Evolutionary conservation across 2,888 invertebrate genomes (phyloP).

Genomic region (Drosophila lacicola): DNA sequence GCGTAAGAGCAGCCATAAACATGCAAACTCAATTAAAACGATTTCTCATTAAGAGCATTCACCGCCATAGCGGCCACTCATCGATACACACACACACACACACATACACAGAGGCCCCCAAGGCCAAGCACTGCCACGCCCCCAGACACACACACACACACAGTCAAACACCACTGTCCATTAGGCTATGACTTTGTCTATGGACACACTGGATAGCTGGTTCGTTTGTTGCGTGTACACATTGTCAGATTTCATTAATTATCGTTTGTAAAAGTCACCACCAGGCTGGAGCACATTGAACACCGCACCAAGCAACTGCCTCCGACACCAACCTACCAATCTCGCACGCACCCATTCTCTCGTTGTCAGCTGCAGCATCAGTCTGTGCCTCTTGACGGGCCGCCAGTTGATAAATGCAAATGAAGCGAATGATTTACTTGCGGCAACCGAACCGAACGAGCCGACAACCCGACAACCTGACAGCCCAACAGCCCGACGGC

Average conservation of each 20-base stretch:
- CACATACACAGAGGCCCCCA: not conserved
- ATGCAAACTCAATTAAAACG: constrained; percentile 82
- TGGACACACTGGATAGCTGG: constrained; percentile 3
- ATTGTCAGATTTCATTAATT: constrained; percentile 82
- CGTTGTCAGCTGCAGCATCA: constrained; percentile 7
- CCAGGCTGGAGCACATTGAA: constrained; percentile 38
- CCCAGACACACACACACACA: not conserved
- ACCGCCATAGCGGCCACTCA: constrained; percentile 62
- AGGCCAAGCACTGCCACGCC: not conserved
- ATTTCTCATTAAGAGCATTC: constrained; percentile 78
- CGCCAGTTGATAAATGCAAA: constrained; percentile 59
- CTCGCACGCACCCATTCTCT: not conserved
- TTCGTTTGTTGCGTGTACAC: constrained; percentile 36
- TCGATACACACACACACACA: constrained; percentile 44
- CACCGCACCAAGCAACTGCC: not conserved
- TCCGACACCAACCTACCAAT: not conserved
- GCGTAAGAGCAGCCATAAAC: constrained; percentile 79
- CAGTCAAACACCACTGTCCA: not conserved
- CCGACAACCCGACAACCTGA: not conserved
- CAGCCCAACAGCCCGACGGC: not conserved
- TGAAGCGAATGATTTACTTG: constrained; percentile 59
- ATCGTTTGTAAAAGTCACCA: constrained; percentile 78
- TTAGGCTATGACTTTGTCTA: constrained; percentile 18
- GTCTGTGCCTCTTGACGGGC: constrained; percentile 13
- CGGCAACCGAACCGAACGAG: constrained; percentile 10